A percentile compares a stretch with the other conserved stretches of the same genome.
These are phyloP conservation scores for Teleopsis dalmanni DNA, from an alignment of 1,140 invertebrate species.

Conservation along the genomic window DNA sequence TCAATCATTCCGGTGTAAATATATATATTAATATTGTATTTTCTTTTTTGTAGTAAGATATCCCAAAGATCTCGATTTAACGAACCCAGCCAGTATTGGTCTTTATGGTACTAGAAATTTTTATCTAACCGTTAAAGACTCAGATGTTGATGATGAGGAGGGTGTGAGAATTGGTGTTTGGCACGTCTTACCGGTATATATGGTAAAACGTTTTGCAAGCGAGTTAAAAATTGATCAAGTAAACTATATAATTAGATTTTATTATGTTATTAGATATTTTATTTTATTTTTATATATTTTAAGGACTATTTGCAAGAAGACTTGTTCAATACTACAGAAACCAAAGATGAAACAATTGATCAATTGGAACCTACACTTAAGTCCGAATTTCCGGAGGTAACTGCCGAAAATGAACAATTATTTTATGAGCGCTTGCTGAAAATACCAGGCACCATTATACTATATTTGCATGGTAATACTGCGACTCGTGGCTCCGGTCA, in stretches of 20 bases:
- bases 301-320: constrained; percentile 24
- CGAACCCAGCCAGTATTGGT: constrained; percentile 52
- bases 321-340: constrained; percentile 19
- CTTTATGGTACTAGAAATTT: constrained; percentile 60
- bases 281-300: too few species aligned
- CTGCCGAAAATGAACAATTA: constrained; percentile 30
- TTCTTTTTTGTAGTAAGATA: constrained; percentile 50
- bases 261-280: too few species aligned
- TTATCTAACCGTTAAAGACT: constrained; percentile 58
- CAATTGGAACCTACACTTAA: constrained; percentile 20
- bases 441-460: constrained; percentile 49
- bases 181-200: constrained; percentile 45
- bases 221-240: constrained; percentile 26
- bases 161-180: constrained; percentile 51
- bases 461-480: constrained; percentile 87
- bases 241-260: constrained; percentile 13
- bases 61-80: constrained; percentile 54
- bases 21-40: constrained; percentile 3
- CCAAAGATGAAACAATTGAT: constrained; percentile 15
- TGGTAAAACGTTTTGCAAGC: constrained; percentile 28
- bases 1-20: background rate
- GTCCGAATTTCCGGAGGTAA: constrained; percentile 27
- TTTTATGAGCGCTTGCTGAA: constrained; percentile 36
- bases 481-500: constrained; percentile 72
- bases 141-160: constrained; percentile 35